Evolutionary conservation across 2,888 invertebrate species (phyloP).

Genomic region (Megastigmus dorsalis): DNA sequence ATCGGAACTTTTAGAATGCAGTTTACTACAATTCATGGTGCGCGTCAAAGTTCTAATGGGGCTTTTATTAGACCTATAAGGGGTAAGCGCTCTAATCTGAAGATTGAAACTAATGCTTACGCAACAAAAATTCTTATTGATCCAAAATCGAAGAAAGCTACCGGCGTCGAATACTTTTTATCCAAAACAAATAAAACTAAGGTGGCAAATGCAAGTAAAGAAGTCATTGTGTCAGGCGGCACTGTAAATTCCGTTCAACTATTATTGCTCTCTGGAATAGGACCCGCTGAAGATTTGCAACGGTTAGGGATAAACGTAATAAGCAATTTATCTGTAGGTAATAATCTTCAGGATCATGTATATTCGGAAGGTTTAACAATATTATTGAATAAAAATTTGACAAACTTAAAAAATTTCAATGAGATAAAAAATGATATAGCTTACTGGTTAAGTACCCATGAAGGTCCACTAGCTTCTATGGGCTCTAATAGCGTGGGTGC

Average conservation of each 20-base stretch:
- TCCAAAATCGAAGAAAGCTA: slow-evolving; percentile 67
- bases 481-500: slow-evolving; percentile 79
- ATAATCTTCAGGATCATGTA: slow-evolving; percentile 80
- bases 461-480: slow-evolving; percentile 77
- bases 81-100: slow-evolving; percentile 70
- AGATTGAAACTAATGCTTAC: slow-evolving; percentile 73
- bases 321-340: slow-evolving; percentile 79
- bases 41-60: slow-evolving; percentile 78
- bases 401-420: slow-evolving; percentile 61
- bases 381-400: slow-evolving; percentile 61
- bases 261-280: slow-evolving; percentile 87
- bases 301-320: slow-evolving; percentile 78
- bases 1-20: slow-evolving; percentile 75
- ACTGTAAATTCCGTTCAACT: slow-evolving; percentile 92
- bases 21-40: slow-evolving; percentile 77
- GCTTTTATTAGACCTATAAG: slow-evolving; percentile 81
- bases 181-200: slow-evolving; percentile 60
- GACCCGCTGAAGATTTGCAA: slow-evolving; percentile 77
- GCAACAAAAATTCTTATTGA: slow-evolving; percentile 76
- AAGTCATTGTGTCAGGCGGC: slow-evolving; percentile 90
- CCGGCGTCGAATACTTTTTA: slow-evolving; percentile 67
- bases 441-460: slow-evolving; percentile 61
- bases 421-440: slow-evolving; percentile 65
- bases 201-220: slow-evolving; percentile 80
- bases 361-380: slow-evolving; percentile 63